Percentiles rank a stretch among this genome's conserved stretches.
Conservation (phyloP, 2,797 vertebrate genomes). For the Phylloscopus collybita region DNA sequence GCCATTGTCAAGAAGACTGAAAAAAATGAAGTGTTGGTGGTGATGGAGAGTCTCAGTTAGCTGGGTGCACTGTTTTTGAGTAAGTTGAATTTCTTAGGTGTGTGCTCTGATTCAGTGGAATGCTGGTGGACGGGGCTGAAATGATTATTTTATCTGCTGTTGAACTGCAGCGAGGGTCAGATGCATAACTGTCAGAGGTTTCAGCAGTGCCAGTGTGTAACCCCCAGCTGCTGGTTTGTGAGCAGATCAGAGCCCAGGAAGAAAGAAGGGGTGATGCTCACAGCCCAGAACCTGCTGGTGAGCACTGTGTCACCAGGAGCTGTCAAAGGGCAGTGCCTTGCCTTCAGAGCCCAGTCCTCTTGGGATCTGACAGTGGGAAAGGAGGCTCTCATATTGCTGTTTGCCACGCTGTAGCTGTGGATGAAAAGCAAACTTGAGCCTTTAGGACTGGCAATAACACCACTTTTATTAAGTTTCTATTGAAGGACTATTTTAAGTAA, state of each 20-base stretch:
- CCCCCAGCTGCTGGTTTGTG: neutral
- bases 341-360: neutral
- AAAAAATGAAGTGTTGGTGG: neutral
- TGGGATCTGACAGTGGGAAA: neutral
- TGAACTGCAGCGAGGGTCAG: neutral
- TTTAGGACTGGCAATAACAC: neutral
- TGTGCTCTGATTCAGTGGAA: neutral
- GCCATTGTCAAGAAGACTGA: neutral
- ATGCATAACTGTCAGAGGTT: neutral
- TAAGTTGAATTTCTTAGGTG: neutral
- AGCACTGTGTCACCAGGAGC: neutral
- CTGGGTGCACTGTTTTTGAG: neutral
- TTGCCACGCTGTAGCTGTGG: neutral
- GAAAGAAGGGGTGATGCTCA: fast-evolving
- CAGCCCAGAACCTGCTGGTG: neutral
- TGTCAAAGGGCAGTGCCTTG: neutral
- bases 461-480: constrained; percentile 26
- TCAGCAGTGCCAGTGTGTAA: neutral
- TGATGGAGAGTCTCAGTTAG: neutral
- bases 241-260: neutral
- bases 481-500: constrained; percentile 21
- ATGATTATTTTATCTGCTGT: neutral
- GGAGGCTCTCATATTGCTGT: neutral
- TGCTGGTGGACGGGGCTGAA: neutral
- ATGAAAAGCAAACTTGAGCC: neutral